Percentiles rank a stretch among this genome's conserved stretches.
These are phyloP conservation scores for Sphecodes monilicornis DNA, from an alignment of 2,888 invertebrate species.

Conservation along the genomic window DNA sequence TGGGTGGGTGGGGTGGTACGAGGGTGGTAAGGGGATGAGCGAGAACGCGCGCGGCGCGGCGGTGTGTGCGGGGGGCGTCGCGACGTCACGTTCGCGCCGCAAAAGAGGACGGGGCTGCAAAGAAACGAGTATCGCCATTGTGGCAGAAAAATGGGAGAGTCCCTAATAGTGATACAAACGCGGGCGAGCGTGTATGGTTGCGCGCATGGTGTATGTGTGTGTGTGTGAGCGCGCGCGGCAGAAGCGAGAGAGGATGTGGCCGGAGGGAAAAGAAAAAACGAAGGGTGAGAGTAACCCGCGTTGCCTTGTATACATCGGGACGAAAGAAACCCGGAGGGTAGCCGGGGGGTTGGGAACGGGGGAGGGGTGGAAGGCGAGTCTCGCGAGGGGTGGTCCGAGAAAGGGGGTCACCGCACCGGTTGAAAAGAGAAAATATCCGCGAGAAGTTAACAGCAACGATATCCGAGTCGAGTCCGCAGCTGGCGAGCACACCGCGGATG, in stretches of 20 bases:
- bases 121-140: conserved; percentile 49
- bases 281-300: neutral
- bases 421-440: conserved; percentile 37
- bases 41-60: neutral
- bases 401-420: conserved; percentile 8
- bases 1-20: too few species aligned
- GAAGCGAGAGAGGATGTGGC: neutral
- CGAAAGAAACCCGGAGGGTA: conserved; percentile 30
- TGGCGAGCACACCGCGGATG: conserved; percentile 51
- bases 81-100: conserved; percentile 24
- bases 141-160: conserved; percentile 60
- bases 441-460: conserved; percentile 56
- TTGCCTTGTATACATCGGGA: conserved; percentile 21
- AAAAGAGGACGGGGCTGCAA: conserved; percentile 41
- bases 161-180: conserved; percentile 44
- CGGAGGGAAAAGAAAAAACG: conserved; percentile 8
- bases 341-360: neutral
- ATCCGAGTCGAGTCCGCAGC: conserved; percentile 63
- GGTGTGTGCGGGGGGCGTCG: neutral
- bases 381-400: conserved; percentile 16
- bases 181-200: neutral
- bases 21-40: neutral
- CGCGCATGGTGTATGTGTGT: neutral
- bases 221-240: neutral
- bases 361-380: neutral